Evolutionary conservation across 2,113 vertebrate genomes (phyloP).

Genomic region (Corythornis vintsioides): DNA sequence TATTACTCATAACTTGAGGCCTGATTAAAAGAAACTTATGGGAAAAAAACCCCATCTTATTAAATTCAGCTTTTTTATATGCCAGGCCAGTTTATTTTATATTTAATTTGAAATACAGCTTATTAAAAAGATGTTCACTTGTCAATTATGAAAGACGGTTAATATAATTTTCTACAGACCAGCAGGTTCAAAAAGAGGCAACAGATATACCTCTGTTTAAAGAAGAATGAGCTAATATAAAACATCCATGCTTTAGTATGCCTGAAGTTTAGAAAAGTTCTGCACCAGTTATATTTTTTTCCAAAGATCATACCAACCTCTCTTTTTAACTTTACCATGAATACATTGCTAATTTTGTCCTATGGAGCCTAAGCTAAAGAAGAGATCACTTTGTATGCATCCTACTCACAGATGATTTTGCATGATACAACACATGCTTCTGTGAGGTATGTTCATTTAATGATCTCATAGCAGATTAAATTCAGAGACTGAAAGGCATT

Average conservation of each 20-base stretch:
- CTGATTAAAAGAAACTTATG: constrained; percentile 6
- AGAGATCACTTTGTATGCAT: neutral
- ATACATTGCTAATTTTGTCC: neutral
- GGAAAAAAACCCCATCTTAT: neutral
- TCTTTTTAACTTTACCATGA: neutral
- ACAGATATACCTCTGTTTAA: neutral
- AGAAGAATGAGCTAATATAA: neutral
- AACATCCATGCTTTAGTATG: neutral
- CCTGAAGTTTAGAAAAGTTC: neutral
- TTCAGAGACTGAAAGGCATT: neutral
- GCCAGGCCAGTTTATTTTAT: neutral
- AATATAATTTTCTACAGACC: neutral
- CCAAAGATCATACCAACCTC: neutral
- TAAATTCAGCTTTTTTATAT: neutral
- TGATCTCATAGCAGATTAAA: neutral
- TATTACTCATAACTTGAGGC: neutral
- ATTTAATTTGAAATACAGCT: constrained; percentile 18
- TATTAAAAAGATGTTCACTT: neutral
- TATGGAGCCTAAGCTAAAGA: neutral
- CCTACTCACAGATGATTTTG: neutral
- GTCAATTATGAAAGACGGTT: neutral
- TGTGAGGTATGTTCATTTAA: neutral
- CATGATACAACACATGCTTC: neutral
- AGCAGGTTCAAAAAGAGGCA: neutral
- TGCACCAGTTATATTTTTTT: neutral